Percentiles rank a stretch among this genome's conserved stretches.
Conservation (phyloP, 1,140 invertebrate species). For the Zophobas morio region DNA sequence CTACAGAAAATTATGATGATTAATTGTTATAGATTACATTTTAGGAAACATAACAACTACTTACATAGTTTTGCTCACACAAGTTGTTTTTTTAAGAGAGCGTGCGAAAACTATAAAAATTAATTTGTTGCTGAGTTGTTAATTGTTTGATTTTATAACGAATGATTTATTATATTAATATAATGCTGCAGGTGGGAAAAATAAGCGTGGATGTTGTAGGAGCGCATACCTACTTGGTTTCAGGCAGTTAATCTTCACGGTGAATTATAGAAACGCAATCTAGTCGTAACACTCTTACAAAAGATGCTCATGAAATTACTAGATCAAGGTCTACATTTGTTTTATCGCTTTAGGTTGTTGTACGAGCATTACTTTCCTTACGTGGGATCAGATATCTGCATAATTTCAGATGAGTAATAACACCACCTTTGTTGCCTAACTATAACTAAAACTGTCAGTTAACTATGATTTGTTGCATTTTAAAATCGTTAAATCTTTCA, state of each 20-base stretch:
- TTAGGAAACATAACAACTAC: too few species aligned
- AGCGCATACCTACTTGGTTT: background rate
- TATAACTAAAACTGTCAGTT: constrained; percentile 17
- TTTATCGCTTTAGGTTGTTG: constrained; percentile 21
- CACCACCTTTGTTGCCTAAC: constrained; percentile 23
- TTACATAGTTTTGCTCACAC: too few species aligned
- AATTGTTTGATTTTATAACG: too few species aligned
- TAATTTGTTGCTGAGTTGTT: too few species aligned
- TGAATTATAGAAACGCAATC: background rate
- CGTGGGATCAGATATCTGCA: constrained; percentile 37
- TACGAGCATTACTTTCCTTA: constrained; percentile 11
- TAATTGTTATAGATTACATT: too few species aligned
- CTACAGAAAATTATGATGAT: too few species aligned
- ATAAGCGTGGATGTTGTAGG: background rate
- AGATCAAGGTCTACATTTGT: constrained; percentile 29
- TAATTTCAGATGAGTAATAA: constrained; percentile 34
- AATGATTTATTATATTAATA: too few species aligned
- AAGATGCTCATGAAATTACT: constrained; percentile 25
- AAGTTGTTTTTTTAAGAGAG: too few species aligned
- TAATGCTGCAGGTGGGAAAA: too few species aligned
- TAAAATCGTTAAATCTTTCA: constrained; percentile 4
- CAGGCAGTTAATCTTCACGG: background rate
- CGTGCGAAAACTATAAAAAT: too few species aligned
- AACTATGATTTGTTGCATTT: constrained; percentile 11
- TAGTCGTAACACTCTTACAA: constrained; percentile 1